These are phyloP conservation scores for Cyanocitta stelleri DNA, from an alignment of 2,113 vertebrate genomes.

Conservation along the genomic window DNA sequence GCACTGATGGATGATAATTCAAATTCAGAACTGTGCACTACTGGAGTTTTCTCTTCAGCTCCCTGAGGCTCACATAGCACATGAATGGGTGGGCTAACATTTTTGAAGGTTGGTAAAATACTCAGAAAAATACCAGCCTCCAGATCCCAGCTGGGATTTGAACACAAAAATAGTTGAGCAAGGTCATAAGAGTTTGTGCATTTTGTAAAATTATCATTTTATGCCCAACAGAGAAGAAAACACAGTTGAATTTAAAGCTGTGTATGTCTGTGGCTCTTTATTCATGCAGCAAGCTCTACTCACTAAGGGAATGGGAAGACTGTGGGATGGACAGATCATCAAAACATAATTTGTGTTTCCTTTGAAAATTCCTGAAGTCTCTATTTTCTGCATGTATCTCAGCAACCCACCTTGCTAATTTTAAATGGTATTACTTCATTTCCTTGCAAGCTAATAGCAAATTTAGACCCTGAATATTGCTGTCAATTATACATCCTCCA, in stretches of 20 bases:
- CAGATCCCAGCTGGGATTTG: not conserved
- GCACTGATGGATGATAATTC: not conserved
- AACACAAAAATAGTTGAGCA: not conserved
- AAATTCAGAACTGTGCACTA: not conserved
- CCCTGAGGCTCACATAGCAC: not conserved
- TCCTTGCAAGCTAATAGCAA: not conserved
- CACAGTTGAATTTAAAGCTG: not conserved
- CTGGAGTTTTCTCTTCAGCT: not conserved
- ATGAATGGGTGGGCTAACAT: not conserved
- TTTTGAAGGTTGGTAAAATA: not conserved
- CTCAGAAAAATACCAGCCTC: not conserved
- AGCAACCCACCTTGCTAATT: conserved; percentile 5
- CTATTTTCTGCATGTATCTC: not conserved
- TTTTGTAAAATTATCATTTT: conserved; percentile 1
- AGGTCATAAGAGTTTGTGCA: not conserved
- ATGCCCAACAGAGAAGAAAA: not conserved
- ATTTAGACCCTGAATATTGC: not conserved
- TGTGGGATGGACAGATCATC: not conserved
- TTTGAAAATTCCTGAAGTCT: not conserved
- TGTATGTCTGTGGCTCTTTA: not conserved
- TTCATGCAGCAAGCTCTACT: not conserved
- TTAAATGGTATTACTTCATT: conserved; percentile 17
- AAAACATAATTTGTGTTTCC: not conserved
- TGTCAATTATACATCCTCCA: conserved; percentile 1
- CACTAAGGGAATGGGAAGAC: not conserved